Evolutionary conservation across 2,888 invertebrate genomes (phyloP).

Genomic region (Drosophila pseudotakahashii): DNA sequence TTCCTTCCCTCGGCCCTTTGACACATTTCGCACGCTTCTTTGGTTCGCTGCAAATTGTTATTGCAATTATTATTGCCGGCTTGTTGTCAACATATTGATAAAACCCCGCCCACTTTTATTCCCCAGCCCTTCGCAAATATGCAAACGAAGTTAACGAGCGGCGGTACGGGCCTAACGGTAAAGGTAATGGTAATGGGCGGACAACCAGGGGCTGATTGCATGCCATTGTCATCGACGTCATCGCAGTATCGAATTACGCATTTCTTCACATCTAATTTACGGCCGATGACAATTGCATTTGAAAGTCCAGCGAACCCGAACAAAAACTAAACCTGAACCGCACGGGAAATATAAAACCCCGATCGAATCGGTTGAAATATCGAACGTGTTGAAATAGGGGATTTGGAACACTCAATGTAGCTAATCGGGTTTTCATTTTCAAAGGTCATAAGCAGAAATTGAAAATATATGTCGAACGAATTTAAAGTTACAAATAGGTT

Average conservation of each 20-base stretch:
- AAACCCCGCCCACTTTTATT: background rate
- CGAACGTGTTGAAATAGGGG: no score
- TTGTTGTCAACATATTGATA: constrained; percentile 72
- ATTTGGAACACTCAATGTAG: no score
- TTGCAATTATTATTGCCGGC: constrained; percentile 58
- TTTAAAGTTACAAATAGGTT: no score
- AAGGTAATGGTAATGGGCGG: constrained; percentile 17
- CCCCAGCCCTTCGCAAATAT: constrained; percentile 7
- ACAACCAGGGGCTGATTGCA: constrained; percentile 60
- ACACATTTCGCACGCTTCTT: constrained; percentile 38
- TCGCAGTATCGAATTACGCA: constrained; percentile 66
- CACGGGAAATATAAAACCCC: background rate
- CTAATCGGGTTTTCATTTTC: no score
- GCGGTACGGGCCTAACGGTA: constrained; percentile 7
- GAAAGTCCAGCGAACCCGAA: constrained; percentile 47
- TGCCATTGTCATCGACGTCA: constrained; percentile 58
- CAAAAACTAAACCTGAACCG: background rate
- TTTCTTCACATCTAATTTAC: constrained; percentile 55
- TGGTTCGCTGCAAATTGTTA: constrained; percentile 31
- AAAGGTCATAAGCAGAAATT: no score
- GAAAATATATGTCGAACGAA: no score
- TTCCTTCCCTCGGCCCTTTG: background rate
- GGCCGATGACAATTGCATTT: constrained; percentile 64
- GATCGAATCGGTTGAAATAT: background rate
- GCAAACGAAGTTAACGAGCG: constrained; percentile 34